Conservation (phyloP, 2,797 vertebrate genomes). For the Menidia menidia region DNA sequence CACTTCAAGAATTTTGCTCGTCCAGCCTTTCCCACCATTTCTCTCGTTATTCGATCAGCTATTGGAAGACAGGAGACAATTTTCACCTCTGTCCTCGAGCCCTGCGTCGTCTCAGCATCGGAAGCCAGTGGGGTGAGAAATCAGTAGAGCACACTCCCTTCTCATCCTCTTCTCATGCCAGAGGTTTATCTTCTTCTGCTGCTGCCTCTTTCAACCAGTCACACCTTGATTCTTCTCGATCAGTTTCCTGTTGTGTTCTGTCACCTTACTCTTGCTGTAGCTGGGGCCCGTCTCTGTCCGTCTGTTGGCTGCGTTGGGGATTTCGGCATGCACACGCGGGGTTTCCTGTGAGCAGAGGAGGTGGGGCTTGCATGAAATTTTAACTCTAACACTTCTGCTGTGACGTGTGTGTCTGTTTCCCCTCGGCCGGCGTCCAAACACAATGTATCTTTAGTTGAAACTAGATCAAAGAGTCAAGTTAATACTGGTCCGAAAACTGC, state of each 20-base stretch:
- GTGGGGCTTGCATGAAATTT: slow-evolving; percentile 61
- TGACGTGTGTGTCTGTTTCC: slow-evolving; percentile 9
- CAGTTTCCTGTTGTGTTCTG: slow-evolving; percentile 31
- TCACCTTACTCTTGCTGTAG: background rate
- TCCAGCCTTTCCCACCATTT: slow-evolving; percentile 5
- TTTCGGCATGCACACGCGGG: slow-evolving; percentile 27
- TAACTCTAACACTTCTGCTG: slow-evolving; percentile 53
- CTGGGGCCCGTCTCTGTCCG: background rate
- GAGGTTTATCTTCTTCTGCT: background rate
- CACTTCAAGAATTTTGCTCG: slow-evolving; percentile 46
- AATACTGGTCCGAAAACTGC: background rate
- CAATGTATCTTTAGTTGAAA: background rate
- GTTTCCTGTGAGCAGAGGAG: slow-evolving; percentile 63
- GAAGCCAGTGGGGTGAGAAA: slow-evolving; percentile 34
- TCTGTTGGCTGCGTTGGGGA: slow-evolving; percentile 18
- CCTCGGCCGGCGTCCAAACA: rapidly evolving
- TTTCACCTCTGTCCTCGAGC: slow-evolving; percentile 64
- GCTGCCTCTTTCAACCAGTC: background rate
- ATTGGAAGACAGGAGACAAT: background rate
- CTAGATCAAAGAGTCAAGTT: background rate
- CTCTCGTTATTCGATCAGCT: background rate
- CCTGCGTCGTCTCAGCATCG: slow-evolving; percentile 1
- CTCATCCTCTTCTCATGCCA: background rate
- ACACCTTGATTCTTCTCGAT: no score
- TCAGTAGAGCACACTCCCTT: slow-evolving; percentile 27